Percentiles rank a stretch among this genome's conserved stretches.
Evolutionary conservation across 1,140 invertebrate genomes (phyloP).

Genomic region (Galleria mellonella): DNA sequence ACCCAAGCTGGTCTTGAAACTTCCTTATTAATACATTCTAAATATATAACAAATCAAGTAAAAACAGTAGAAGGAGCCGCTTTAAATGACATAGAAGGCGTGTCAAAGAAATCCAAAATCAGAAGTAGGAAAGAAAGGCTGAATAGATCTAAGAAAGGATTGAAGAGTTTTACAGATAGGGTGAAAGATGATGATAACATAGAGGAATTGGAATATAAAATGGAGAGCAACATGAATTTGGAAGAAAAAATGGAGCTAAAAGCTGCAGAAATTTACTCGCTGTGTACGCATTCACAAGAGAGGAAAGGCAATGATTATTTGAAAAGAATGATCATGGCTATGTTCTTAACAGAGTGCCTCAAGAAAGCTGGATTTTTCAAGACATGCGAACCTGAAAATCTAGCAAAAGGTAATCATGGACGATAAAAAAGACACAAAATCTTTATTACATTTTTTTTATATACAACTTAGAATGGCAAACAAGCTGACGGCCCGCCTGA

Average conservation of each 20-base stretch:
- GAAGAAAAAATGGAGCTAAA: constrained; percentile 46
- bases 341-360: constrained; percentile 84
- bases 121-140: constrained; percentile 64
- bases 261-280: constrained; percentile 74
- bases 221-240: constrained; percentile 13
- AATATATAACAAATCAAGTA: constrained; percentile 48
- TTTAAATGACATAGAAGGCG: constrained; percentile 47
- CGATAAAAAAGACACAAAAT: too few species aligned
- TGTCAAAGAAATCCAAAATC: constrained; percentile 48
- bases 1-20: constrained; percentile 77
- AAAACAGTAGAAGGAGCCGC: constrained; percentile 50
- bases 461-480: too few species aligned
- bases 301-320: constrained; percentile 83
- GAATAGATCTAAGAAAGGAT: constrained; percentile 42
- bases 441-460: too few species aligned
- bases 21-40: constrained; percentile 69
- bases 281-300: constrained; percentile 81
- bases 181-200: constrained; percentile 11
- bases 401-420: constrained; percentile 30
- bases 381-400: constrained; percentile 28
- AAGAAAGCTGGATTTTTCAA: constrained; percentile 79
- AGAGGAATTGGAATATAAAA: constrained; percentile 35
- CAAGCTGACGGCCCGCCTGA: too few species aligned
- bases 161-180: constrained; percentile 31
- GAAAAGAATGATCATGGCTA: constrained; percentile 84